phyloP scores from a whole-genome alignment of 1,140 invertebrate species.

The Tribolium castaneum region DNA sequence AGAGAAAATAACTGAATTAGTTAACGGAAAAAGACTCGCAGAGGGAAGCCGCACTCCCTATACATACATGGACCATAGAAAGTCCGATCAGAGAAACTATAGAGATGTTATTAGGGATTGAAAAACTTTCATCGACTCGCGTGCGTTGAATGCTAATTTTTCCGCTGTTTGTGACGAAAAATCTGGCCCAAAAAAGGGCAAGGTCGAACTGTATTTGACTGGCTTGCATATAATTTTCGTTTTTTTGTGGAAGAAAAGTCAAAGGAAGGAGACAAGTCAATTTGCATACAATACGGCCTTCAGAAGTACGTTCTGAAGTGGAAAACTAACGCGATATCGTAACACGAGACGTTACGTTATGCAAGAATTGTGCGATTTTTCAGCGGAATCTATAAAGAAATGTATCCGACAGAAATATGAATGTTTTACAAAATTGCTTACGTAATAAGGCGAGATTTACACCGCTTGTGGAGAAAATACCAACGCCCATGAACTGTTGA shows the following conservation, averaged over 20 bases:
- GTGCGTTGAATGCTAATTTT: background rate
- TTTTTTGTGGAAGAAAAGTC: background rate
- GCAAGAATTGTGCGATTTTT: background rate
- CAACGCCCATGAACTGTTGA: background rate
- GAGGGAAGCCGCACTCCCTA: background rate
- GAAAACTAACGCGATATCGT: slow-evolving; percentile 6
- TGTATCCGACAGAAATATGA: background rate
- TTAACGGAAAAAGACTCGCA: background rate
- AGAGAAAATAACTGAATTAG: background rate
- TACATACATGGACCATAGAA: background rate
- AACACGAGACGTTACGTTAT: background rate
- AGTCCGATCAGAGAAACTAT: background rate
- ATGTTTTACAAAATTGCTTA: slow-evolving; percentile 1
- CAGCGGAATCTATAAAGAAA: background rate
- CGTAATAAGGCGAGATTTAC: background rate
- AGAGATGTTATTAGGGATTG: background rate
- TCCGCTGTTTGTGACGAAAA: background rate
- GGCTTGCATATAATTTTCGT: too few relatives aligned
- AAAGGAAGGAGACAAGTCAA: background rate
- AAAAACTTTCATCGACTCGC: background rate
- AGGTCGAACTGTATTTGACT: too few relatives aligned
- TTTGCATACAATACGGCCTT: slow-evolving; percentile 41
- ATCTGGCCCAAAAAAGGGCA: background rate
- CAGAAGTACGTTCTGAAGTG: slow-evolving; percentile 24
- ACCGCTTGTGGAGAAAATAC: background rate